Evolutionary conservation across 2,888 invertebrate species (phyloP).

Genomic region (Cheilosia grossa): DNA sequence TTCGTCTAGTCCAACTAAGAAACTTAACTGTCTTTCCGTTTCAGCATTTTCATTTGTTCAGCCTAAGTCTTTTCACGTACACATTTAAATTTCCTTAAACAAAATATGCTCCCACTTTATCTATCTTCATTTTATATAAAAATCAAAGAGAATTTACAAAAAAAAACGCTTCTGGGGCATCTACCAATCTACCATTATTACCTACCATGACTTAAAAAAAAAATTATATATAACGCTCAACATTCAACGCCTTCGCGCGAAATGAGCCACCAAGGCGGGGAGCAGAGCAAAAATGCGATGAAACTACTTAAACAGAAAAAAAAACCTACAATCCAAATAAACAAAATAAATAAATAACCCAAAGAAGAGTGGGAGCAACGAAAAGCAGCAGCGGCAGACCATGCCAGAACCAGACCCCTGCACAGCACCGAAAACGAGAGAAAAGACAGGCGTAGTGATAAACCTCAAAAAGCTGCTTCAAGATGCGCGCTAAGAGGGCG

Average conservation of each 20-base stretch:
- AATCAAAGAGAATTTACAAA: slow-evolving; percentile 33
- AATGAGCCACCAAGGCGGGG: slow-evolving; percentile 32
- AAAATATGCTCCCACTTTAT: slow-evolving; percentile 32
- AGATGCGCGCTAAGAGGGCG: slow-evolving; percentile 75
- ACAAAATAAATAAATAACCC: slow-evolving; percentile 49
- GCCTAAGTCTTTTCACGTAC: background rate
- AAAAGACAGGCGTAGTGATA: slow-evolving; percentile 47
- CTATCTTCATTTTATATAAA: slow-evolving; percentile 41
- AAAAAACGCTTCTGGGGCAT: slow-evolving; percentile 26
- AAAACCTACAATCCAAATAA: slow-evolving; percentile 23
- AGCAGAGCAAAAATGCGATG: slow-evolving; percentile 27
- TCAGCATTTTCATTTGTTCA: background rate
- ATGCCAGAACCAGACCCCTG: slow-evolving; percentile 25
- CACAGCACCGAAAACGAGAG: slow-evolving; percentile 25
- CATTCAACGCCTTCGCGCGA: slow-evolving; percentile 62
- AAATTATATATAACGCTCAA: slow-evolving; percentile 40
- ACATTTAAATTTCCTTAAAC: background rate
- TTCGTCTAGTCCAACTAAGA: too few relatives aligned
- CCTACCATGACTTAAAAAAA: slow-evolving; percentile 15
- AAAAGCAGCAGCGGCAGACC: slow-evolving; percentile 28
- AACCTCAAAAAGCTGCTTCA: slow-evolving; percentile 65
- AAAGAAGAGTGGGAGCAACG: slow-evolving; percentile 58
- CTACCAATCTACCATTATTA: slow-evolving; percentile 32
- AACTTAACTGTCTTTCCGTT: slow-evolving; percentile 4
- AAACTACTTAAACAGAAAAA: slow-evolving; percentile 45